These are phyloP conservation scores for Connochaetes taurinus DNA, from an alignment of 2,113 vertebrate species.

Conservation along the genomic window DNA sequence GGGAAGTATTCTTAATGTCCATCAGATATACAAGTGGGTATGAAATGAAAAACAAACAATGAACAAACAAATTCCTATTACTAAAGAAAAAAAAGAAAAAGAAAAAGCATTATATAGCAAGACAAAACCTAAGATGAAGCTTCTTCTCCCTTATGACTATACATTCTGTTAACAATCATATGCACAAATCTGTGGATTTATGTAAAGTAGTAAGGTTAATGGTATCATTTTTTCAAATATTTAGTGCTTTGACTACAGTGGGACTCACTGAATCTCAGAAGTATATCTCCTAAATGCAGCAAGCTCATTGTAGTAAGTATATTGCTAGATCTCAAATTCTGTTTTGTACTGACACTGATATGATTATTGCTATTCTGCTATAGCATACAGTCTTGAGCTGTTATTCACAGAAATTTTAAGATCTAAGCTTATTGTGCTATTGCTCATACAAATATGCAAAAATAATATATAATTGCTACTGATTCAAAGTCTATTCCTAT, in stretches of 20 bases:
- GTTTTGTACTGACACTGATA: background rate
- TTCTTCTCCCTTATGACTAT: background rate
- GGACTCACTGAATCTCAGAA: background rate
- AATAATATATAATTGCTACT: slow-evolving; percentile 62
- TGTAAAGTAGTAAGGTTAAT: background rate
- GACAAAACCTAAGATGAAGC: background rate
- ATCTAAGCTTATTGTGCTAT: slow-evolving; percentile 53
- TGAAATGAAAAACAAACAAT: background rate
- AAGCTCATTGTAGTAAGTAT: background rate
- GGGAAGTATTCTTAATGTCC: background rate
- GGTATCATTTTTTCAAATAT: background rate
- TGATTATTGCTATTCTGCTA: background rate
- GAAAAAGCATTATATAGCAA: background rate
- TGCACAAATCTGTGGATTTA: background rate
- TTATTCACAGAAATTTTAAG: slow-evolving; percentile 53
- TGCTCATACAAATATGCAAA: slow-evolving; percentile 51
- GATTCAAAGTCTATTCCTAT: slow-evolving; percentile 49
- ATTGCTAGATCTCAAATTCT: background rate
- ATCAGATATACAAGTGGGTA: background rate
- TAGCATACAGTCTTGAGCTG: background rate
- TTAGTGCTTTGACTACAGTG: background rate
- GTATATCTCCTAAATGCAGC: background rate
- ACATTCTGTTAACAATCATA: background rate
- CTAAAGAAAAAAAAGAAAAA: background rate
- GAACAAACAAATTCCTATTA: background rate